These are phyloP conservation scores for Epinotia ramella DNA, from an alignment of 2,888 invertebrate species.

Conservation along the genomic window DNA sequence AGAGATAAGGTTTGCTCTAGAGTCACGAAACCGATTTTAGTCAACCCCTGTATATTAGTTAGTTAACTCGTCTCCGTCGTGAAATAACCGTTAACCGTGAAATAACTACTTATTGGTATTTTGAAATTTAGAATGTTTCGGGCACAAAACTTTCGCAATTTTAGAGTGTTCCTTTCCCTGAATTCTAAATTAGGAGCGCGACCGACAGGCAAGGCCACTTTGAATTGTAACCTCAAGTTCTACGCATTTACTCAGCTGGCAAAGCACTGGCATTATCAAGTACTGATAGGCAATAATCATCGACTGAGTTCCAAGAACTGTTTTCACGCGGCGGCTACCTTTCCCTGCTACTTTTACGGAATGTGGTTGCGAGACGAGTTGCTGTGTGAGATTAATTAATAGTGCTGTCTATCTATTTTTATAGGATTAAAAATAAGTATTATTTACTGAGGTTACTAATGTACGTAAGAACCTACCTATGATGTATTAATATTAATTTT, in stretches of 20 bases:
- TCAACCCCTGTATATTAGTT: too few relatives aligned
- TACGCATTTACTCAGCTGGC: background rate
- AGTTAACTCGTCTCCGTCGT: too few relatives aligned
- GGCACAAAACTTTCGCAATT: too few relatives aligned
- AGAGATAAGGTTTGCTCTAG: too few relatives aligned
- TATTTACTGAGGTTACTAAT: background rate
- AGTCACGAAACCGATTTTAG: too few relatives aligned
- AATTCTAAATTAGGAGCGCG: too few relatives aligned
- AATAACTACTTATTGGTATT: too few relatives aligned
- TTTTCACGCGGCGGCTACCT: slow-evolving; percentile 58
- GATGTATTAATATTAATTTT: too few relatives aligned
- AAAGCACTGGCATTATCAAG: slow-evolving; percentile 21
- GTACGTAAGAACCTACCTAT: background rate
- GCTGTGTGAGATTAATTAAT: slow-evolving; percentile 35
- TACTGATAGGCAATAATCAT: slow-evolving; percentile 24
- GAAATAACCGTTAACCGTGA: too few relatives aligned
- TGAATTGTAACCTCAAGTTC: background rate
- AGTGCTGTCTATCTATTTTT: slow-evolving; percentile 16
- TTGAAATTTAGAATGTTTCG: too few relatives aligned
- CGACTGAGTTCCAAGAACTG: slow-evolving; percentile 60
- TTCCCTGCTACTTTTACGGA: slow-evolving; percentile 58
- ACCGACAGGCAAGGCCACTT: too few relatives aligned
- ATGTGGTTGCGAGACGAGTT: slow-evolving; percentile 52
- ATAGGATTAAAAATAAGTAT: background rate
- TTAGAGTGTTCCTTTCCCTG: too few relatives aligned